Percentiles rank a stretch among this genome's conserved stretches.
phyloP scores from a whole-genome alignment of 2,113 vertebrate genomes.

The Pimephales promelas region DNA sequence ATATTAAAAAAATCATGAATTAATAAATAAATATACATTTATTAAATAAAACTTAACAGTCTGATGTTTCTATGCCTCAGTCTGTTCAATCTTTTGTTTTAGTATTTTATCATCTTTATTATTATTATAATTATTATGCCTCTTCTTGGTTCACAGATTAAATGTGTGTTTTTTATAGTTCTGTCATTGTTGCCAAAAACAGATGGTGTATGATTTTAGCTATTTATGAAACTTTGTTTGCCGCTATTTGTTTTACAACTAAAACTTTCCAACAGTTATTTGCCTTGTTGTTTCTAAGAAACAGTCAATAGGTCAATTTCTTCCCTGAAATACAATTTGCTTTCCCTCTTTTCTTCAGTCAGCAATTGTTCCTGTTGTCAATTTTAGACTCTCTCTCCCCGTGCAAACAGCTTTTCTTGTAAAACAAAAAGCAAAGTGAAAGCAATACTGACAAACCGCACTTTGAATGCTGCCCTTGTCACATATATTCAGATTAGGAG shows the following conservation, averaged over 20 bases:
- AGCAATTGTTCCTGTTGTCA: constrained; percentile 39
- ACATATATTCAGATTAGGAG: constrained; percentile 24
- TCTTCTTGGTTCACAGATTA: background rate
- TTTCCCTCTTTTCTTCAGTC: constrained; percentile 29
- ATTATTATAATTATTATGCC: background rate
- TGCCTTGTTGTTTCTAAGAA: background rate
- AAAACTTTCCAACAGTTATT: constrained; percentile 11
- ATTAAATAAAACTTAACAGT: background rate
- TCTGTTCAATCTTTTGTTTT: background rate
- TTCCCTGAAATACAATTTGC: constrained; percentile 24
- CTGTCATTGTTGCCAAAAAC: constrained; percentile 8
- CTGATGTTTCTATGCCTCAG: background rate
- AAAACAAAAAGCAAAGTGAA: background rate
- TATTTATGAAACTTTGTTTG: constrained; percentile 19
- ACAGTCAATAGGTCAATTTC: constrained; percentile 37
- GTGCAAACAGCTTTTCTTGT: constrained; percentile 18
- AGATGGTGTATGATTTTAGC: background rate
- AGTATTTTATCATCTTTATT: background rate
- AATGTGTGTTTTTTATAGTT: constrained; percentile 17
- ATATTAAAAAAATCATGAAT: background rate
- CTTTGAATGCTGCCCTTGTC: background rate
- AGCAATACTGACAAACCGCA: constrained; percentile 9
- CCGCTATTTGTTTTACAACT: background rate
- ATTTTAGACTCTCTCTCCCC: background rate
- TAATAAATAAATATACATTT: background rate